Percentiles rank a stretch among this genome's conserved stretches.
Conservation (phyloP, 1,140 invertebrate genomes). For the Teleopsis dalmanni region DNA sequence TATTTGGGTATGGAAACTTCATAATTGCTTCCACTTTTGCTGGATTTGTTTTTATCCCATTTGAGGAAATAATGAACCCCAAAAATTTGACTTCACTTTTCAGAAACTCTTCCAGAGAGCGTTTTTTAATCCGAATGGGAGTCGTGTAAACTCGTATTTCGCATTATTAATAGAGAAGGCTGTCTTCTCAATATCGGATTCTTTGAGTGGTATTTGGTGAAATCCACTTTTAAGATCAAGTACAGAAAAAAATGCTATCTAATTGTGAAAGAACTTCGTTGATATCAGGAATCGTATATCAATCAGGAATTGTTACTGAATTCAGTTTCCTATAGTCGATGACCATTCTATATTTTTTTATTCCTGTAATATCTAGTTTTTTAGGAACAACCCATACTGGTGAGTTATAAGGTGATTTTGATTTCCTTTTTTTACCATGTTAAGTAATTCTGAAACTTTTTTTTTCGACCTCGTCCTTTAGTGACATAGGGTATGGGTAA, state of each 20-base stretch:
- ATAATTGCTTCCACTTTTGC: conserved; percentile 10
- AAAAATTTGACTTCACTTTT: conserved; percentile 17
- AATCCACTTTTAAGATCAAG: conserved; percentile 47
- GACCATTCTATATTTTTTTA: conserved; percentile 33
- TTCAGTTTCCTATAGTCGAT: conserved; percentile 38
- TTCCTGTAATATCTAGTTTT: conserved; percentile 16
- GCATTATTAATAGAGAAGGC: conserved; percentile 38
- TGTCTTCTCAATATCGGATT: conserved; percentile 13
- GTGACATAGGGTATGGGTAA: conserved; percentile 14
- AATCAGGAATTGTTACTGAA: conserved; percentile 37
- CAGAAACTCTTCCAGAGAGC: conserved; percentile 36
- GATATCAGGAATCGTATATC: conserved; percentile 49
- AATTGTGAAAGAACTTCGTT: conserved; percentile 44
- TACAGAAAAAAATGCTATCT: conserved; percentile 40
- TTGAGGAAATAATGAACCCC: conserved; percentile 15
- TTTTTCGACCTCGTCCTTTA: conserved; percentile 15
- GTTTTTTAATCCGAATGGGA: neutral
- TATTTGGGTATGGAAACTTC: conserved; percentile 7
- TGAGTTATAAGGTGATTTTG: conserved; percentile 17
- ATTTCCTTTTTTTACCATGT: conserved; percentile 16
- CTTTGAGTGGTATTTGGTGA: conserved; percentile 42
- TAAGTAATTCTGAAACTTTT: conserved; percentile 15
- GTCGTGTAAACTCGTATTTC: neutral
- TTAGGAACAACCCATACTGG: conserved; percentile 17
- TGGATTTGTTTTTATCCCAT: conserved; percentile 16